These are phyloP conservation scores for Melipona beecheii DNA, from an alignment of 2,888 invertebrate genomes.

Conservation along the genomic window DNA sequence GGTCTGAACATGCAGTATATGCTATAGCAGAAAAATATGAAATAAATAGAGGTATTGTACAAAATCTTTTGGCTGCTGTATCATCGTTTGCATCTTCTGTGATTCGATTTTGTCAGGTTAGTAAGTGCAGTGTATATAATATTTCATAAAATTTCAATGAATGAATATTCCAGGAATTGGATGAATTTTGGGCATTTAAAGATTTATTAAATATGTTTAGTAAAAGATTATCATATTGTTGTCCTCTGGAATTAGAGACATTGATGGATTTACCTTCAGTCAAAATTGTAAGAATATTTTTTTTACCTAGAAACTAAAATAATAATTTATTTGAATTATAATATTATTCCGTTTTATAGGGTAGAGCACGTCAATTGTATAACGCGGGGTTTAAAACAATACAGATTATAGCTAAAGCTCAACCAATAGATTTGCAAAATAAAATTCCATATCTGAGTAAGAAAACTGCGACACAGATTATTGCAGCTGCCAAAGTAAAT, in stretches of 20 bases:
- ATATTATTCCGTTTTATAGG: constrained; percentile 84
- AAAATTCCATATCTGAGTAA: constrained; percentile 89
- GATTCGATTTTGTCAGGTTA: constrained; percentile 90
- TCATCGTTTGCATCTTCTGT: constrained; percentile 91
- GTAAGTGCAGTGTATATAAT: background rate
- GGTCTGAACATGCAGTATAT: constrained; percentile 88
- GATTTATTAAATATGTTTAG: constrained; percentile 91
- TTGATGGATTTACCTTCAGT: constrained; percentile 96
- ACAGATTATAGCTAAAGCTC: constrained; percentile 90
- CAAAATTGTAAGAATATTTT: constrained; percentile 87
- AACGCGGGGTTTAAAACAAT: constrained; percentile 93
- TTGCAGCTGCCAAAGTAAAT: constrained; percentile 93
- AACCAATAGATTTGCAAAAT: constrained; percentile 87
- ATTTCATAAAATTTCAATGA: background rate
- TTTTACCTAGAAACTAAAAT: constrained; percentile 1
- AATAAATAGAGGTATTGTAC: constrained; percentile 92
- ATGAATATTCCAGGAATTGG: constrained; percentile 86
- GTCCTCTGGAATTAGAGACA: constrained; percentile 90
- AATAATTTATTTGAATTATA: constrained; percentile 9
- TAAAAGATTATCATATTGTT: constrained; percentile 91
- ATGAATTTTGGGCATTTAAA: constrained; percentile 92
- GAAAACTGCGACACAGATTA: constrained; percentile 91
- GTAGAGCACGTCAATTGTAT: constrained; percentile 93
- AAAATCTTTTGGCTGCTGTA: constrained; percentile 90
- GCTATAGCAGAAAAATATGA: constrained; percentile 89